Evolutionary conservation across 2,797 vertebrate genomes (phyloP), one percentile per base, ranked within the genome.

Genomic region (Halcyon leucocephala): DNA sequence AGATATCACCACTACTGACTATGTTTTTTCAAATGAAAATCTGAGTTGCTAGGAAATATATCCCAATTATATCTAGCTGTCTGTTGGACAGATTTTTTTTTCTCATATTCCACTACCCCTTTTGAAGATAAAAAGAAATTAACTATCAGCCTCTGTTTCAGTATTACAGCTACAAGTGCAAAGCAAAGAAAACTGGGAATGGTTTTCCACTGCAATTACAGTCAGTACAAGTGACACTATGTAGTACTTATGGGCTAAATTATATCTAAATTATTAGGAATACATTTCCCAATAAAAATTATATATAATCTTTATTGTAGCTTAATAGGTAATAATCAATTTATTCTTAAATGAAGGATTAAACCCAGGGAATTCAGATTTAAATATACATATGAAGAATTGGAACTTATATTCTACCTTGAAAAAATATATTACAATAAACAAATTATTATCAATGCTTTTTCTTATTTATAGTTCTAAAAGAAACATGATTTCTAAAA

Each of bases 281-380:
- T 77, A 46, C 18, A 82, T 49, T 74, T 55, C 21, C 37, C 18
- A 7, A 17, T 5, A 55, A 64, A 89, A 72, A 81, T 14, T 5
- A 69, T 39, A 82, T 39, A 42, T 14, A 41, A 22, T 35, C 58
- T 78, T 77, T 77, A 55, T 26, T 46, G 14, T 29, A 60, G 33
- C 5, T 89, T 65, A 80, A 60, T 20, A 37, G 46, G 46, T 12
- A 83, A 48, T 69, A 12, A 71, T 51, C 6, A 65, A 14, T 3
- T 86, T 89, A 70, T 69, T 83, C 42, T 49, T 29, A 91, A 91
- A 83, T 31, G 17, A 70, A 84, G 18, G 35, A 74, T 79, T 79
- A 87, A 84, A 74, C 26, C 8, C n/a, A 55, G 16, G 28, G 24
- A 91, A 93, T 60, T 71, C 49, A 74, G 28, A 44, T 42, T 74